Conservation (phyloP, 35 echinoderm and acorn worm genomes). For the Chiridota heheva region DNA sequence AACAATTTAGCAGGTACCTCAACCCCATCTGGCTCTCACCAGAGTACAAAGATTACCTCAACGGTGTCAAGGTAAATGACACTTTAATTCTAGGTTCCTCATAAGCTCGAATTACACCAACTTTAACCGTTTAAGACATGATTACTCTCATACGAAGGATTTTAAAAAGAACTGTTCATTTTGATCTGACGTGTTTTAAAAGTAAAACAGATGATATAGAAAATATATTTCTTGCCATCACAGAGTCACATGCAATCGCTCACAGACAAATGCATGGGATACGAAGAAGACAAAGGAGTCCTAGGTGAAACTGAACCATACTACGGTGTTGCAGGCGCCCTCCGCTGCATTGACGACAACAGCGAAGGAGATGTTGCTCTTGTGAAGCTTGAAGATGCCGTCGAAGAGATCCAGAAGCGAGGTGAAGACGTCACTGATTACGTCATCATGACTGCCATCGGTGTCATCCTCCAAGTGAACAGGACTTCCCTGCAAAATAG, state of each 20-base stretch:
- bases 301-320: constrained; percentile 45
- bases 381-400: constrained; percentile 54
- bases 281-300: constrained; percentile 15
- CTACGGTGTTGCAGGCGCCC: constrained; percentile 51
- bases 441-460: constrained; percentile 24
- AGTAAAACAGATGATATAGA: background rate
- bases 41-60: constrained; percentile 52
- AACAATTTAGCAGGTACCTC: constrained; percentile 81
- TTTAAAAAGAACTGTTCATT: too few species aligned
- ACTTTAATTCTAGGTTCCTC: background rate
- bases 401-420: background rate
- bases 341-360: constrained; percentile 60
- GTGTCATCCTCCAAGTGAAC: constrained; percentile 12
- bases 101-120: background rate
- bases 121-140: background rate
- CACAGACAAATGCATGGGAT: constrained; percentile 50
- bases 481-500: background rate
- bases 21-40: constrained; percentile 98
- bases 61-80: constrained; percentile 64
- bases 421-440: constrained; percentile 3
- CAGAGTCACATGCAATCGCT: constrained; percentile 71
- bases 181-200: too few species aligned
- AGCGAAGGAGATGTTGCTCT: constrained; percentile 76
- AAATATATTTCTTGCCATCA: background rate
- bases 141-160: too few species aligned